Conservation (phyloP, 2,797 vertebrate genomes). For the Poecile montanus region DNA sequence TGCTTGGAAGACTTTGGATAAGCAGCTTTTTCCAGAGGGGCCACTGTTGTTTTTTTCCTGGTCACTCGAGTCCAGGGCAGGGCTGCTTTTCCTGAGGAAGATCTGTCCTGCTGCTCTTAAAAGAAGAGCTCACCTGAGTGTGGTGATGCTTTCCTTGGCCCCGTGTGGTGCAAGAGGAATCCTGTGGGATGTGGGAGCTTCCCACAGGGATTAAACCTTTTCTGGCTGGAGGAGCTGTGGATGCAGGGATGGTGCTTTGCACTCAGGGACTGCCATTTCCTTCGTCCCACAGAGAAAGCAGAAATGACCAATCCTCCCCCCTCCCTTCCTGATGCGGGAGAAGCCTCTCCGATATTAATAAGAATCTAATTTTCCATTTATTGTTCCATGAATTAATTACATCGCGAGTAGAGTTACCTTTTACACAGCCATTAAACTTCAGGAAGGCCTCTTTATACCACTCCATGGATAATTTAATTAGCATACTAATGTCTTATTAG, state of each 20-base stretch:
- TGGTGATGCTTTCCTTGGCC: background rate
- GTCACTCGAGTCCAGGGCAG: background rate
- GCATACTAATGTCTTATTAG: constrained; percentile 74
- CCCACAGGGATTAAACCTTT: rapidly evolving
- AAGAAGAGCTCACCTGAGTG: background rate
- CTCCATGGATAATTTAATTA: constrained; percentile 73
- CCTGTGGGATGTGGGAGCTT: background rate
- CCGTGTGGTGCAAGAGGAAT: rapidly evolving
- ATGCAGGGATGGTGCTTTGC: background rate
- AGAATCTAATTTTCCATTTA: constrained; percentile 76
- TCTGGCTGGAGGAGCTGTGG: background rate
- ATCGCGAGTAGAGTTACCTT: constrained; percentile 69
- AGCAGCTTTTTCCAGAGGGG: background rate
- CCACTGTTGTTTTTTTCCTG: rapidly evolving
- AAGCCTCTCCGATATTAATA: constrained; percentile 73
- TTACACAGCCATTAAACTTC: constrained; percentile 77
- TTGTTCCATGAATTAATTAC: constrained; percentile 78
- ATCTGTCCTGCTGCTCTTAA: background rate
- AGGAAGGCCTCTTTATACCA: constrained; percentile 72
- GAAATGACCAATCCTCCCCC: constrained; percentile 14
- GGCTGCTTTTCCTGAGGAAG: background rate
- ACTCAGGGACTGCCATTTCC: background rate
- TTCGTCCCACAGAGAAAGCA: background rate
- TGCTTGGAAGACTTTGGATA: too few species aligned
- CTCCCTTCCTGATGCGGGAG: constrained; percentile 2